Evolutionary conservation across 2,888 invertebrate genomes (phyloP), one percentile per base, ranked within the genome.

Genomic region (Laothoe populi): DNA sequence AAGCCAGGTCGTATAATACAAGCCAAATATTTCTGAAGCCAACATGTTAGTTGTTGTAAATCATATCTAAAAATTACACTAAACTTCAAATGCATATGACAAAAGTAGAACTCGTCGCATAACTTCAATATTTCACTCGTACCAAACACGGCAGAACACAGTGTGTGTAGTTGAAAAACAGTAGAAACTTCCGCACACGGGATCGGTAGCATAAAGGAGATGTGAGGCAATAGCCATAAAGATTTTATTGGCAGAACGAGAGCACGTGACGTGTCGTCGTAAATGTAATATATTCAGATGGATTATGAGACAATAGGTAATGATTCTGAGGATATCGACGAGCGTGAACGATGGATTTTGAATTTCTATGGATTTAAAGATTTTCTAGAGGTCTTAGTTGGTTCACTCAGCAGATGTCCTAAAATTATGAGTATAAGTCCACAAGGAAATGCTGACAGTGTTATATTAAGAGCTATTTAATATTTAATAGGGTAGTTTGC

Each of bases 151-250:
- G 26, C 23, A 11, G 24, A 38, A 64, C 74, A 72, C 73, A 42
- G 72, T 69, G 67, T 63, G 19, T 4, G 11, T 59, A 69, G 66
- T 38, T 73, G 73, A 73, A 79, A 78, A 69, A 73, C 72, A 21
- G 3, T 5, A n/a, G 46, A 46, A 68, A 66, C 62, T 65, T 71
- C 63, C 31, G 64, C 75, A 74, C 74, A 70, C 67, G 74, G 75
- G 79, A 81, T 83, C 78, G 80, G 71, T 70, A 64, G 76, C 74
- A 77, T 79, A 82, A 81, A 82, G 82, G 75, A 79, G 75, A 84
- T 81, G 84, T 81, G 86, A 79, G 74, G 84, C 85, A 81, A 85
- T 86, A 83, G 76, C 83, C 75, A 83, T 89, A 88, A 89, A 89
- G 79, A 82, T 88, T 89, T 89, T 88, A 89, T 79, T 82, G 84